These are phyloP conservation scores for Cardiocondyla obscurior DNA, from an alignment of 1,140 invertebrate species.

Conservation along the genomic window DNA sequence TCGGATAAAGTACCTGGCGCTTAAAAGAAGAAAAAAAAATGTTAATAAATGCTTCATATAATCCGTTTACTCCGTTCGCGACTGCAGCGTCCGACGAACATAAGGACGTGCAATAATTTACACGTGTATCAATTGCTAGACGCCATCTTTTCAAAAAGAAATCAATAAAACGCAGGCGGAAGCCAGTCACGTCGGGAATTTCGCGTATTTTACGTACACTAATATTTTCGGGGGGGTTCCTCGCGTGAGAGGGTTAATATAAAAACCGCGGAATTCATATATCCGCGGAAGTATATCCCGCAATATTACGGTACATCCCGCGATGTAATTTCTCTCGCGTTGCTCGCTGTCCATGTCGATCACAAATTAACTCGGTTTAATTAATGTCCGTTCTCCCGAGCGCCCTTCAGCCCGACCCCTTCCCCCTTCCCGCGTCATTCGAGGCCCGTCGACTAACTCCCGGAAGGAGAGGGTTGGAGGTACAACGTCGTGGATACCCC, in stretches of 20 bases:
- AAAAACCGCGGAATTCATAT: constrained; percentile 30
- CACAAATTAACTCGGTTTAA: constrained; percentile 67
- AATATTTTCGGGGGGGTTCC: constrained; percentile 9
- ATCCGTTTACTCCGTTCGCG: background rate
- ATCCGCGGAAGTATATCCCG: constrained; percentile 8
- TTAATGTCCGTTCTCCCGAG: constrained; percentile 56
- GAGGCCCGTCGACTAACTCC: constrained; percentile 28
- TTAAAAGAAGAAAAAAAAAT: background rate
- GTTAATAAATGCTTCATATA: background rate
- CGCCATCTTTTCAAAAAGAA: background rate
- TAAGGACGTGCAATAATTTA: background rate
- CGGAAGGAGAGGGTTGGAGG: constrained; percentile 32
- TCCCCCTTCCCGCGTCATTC: background rate
- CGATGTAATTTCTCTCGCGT: constrained; percentile 26
- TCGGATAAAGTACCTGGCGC: background rate
- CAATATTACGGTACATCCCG: constrained; percentile 27
- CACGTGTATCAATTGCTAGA: background rate
- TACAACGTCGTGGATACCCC: background rate
- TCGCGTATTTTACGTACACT: background rate
- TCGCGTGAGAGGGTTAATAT: background rate
- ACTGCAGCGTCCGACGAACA: background rate
- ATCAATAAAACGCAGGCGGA: background rate
- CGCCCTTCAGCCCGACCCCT: background rate
- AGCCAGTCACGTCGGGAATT: constrained; percentile 4
- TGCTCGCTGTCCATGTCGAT: constrained; percentile 51